Evolutionary conservation across 35 echinoderm and acorn worm genomes (phyloP).

Genomic region (Apostichopus japonicus): DNA sequence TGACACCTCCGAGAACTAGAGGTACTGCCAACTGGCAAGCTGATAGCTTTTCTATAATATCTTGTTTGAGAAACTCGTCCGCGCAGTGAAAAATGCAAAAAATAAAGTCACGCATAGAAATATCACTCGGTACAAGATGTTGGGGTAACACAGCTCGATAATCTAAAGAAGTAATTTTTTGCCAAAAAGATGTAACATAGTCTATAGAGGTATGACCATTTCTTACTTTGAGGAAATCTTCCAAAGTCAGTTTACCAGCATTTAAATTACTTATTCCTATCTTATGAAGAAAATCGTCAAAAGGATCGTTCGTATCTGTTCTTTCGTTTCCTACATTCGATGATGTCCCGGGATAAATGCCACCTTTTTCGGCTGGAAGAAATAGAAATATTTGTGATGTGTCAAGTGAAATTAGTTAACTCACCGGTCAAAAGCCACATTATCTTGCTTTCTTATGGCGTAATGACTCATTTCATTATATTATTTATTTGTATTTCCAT

Average conservation of each 20-base stretch:
- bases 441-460: too few species aligned
- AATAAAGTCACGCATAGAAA: neutral
- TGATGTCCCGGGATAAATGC: too few species aligned
- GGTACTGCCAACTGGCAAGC: conserved; percentile 33
- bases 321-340: too few species aligned
- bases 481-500: too few species aligned
- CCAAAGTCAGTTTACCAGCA: neutral
- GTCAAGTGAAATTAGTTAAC: too few species aligned
- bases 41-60: conserved; percentile 35
- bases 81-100: conserved; percentile 3
- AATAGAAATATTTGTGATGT: too few species aligned
- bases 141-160: neutral
- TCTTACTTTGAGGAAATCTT: neutral
- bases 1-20: neutral
- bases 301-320: too few species aligned
- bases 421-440: too few species aligned
- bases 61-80: neutral
- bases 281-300: too few species aligned
- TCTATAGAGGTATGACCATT: neutral
- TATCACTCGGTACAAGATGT: neutral
- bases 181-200: neutral
- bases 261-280: too few species aligned
- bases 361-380: too few species aligned
- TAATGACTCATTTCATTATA: too few species aligned
- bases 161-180: conserved; percentile 11